Evolutionary conservation across 2,888 invertebrate genomes (phyloP).

Genomic region (Microplitis deprimator): DNA sequence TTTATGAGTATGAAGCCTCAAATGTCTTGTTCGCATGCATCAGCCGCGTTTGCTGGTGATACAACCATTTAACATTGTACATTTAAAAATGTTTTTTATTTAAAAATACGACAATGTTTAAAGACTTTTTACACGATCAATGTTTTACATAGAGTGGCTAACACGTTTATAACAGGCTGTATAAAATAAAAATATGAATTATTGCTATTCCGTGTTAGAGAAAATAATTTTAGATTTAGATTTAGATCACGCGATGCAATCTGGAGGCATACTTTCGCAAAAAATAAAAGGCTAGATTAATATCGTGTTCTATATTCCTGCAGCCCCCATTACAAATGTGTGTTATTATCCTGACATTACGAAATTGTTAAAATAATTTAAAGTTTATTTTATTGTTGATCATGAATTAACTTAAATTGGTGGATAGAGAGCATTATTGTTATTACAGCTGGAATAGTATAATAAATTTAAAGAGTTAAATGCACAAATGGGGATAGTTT

Average conservation of each 20-base stretch:
- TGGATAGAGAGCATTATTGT: constrained; percentile 15
- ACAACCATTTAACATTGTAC: too few species aligned
- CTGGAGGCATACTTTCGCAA: background rate
- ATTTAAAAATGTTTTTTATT: too few species aligned
- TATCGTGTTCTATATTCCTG: background rate
- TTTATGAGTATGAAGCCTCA: constrained; percentile 17
- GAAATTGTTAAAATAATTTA: background rate
- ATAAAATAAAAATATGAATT: background rate
- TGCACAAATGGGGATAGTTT: constrained; percentile 22
- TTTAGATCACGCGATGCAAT: background rate
- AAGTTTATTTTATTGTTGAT: constrained; percentile 8
- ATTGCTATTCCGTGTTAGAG: background rate
- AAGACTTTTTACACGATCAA: background rate
- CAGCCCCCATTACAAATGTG: background rate
- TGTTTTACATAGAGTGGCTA: background rate
- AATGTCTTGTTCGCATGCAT: constrained; percentile 44
- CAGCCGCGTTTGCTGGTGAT: background rate
- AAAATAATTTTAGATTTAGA: background rate
- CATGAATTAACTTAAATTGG: constrained; percentile 32
- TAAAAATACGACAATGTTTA: background rate
- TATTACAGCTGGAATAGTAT: constrained; percentile 23
- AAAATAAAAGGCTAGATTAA: constrained; percentile 8
- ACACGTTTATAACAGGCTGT: background rate
- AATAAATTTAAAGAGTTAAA: constrained; percentile 34
- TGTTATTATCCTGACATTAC: background rate